Conservation (phyloP, 2,113 vertebrate species). For the Sciurus niger region DNA sequence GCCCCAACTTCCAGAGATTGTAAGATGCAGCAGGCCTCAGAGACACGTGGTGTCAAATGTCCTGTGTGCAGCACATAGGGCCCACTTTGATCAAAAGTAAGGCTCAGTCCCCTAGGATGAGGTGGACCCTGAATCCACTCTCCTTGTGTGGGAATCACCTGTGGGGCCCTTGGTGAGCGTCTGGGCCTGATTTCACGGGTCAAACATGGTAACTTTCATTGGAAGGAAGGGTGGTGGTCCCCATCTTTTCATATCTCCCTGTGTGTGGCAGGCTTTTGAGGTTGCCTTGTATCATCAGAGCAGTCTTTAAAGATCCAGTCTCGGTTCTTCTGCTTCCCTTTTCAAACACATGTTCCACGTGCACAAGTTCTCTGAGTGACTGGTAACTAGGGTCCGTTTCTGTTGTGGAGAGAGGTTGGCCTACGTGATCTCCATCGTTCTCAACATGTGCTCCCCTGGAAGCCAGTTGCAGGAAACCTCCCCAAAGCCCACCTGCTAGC, state of each 20-base stretch:
- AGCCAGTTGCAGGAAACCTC: neutral
- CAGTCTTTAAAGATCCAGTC: neutral
- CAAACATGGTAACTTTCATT: neutral
- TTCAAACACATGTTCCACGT: neutral
- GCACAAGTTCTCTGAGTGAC: neutral
- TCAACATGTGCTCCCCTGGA: neutral
- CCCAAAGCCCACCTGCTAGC: neutral
- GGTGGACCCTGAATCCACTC: neutral
- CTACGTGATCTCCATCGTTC: neutral
- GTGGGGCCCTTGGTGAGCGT: rapidly evolving
- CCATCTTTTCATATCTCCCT: neutral
- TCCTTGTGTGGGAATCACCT: neutral
- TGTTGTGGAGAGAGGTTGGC: neutral
- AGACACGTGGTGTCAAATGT: neutral
- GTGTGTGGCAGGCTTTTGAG: neutral
- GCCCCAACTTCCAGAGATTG: neutral
- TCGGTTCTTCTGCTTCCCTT: neutral
- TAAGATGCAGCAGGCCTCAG: neutral
- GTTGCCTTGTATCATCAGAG: neutral
- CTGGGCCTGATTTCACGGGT: neutral
- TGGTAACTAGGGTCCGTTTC: neutral
- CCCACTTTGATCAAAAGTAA: neutral
- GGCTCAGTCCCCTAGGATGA: neutral
- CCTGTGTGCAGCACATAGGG: neutral
- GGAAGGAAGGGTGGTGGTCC: neutral